These are phyloP conservation scores for Stichodactyla mertensii DNA, from an alignment of 64 coral and sea anemone genomes.

Conservation along the genomic window DNA sequence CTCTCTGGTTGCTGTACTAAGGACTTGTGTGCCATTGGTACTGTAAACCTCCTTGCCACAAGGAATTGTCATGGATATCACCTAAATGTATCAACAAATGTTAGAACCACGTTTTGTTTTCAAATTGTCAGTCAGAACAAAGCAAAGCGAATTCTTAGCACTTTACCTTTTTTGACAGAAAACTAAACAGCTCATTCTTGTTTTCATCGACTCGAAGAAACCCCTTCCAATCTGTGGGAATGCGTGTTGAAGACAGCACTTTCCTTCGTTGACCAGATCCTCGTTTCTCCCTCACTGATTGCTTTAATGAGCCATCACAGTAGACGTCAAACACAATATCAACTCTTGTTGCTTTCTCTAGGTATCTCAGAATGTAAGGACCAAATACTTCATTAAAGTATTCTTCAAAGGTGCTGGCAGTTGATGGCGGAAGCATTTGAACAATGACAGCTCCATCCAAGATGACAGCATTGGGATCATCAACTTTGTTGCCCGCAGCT, in stretches of 20 bases:
- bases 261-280: neutral
- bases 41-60: slow-evolving; percentile 3
- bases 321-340: slow-evolving; percentile 35
- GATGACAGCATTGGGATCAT: neutral
- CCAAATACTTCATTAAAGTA: neutral
- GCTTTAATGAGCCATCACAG: neutral
- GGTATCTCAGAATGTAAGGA: slow-evolving; percentile 10
- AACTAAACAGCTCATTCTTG: slow-evolving; percentile 51
- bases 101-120: too few relatives aligned
- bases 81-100: too few relatives aligned
- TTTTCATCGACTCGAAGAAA: slow-evolving; percentile 48
- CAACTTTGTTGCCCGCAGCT: neutral
- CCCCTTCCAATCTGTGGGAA: slow-evolving; percentile 27
- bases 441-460: slow-evolving; percentile 19
- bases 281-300: slow-evolving; percentile 18
- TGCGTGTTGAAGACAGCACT: neutral
- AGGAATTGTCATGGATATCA: too few relatives aligned
- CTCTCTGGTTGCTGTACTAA: neutral
- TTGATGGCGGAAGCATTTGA: slow-evolving; percentile 18
- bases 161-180: slow-evolving; percentile 17
- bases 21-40: neutral
- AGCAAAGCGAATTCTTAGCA: neutral
- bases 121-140: too few relatives aligned
- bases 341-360: slow-evolving; percentile 9
- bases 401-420: slow-evolving; percentile 25